Evolutionary conservation across 2,113 vertebrate species (phyloP), one percentile per base, ranked within the genome.

Genomic region (Cromileptes altivelis): DNA sequence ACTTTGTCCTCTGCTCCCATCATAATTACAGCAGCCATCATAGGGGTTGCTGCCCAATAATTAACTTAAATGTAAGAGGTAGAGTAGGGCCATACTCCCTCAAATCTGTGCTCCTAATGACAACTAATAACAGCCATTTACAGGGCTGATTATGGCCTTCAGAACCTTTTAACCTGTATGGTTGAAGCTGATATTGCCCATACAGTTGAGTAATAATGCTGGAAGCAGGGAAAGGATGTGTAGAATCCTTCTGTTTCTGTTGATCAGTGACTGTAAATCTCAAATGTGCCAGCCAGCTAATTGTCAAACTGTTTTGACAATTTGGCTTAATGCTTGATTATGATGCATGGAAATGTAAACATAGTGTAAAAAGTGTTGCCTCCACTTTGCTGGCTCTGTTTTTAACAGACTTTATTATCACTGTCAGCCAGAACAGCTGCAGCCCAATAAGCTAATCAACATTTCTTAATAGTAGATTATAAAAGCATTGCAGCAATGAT

Each of bases 361-460:
- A 61, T n/a, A 15, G 33, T 3, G 1, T 21, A 67, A 25, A 19
- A 49, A 50, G 42, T 33, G 65, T 33, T 52, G 42, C 42, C 42
- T 45, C 42, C 42, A 45, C 10, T 63, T 47, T 50, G 42, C 64
- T 27, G 14, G 12, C 30, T 70, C 21, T 40, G 21, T 30, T 70
- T 53, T 55, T 4, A 70, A 10, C 12, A 17, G 21, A 58, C n/a
- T 68, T 30, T 50, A 30, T 68, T 12, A 50, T 50, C 65, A 23
- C 15, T 70, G 50, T 56, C 27, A 37, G 4, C 68, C 68, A 70
- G 18, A 53, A 27, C n/a, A 65, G 30, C 10, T 53, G 73, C 58
- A 56, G 15, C 23, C 11, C 17, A 68, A 47, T 45, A 21, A 58
- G n/a, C 53, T 18, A 27, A 45, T 58, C n/a, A 27, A 19, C 55